These are phyloP conservation scores for Nomada fabriciana DNA, from an alignment of 2,888 invertebrate species.

Conservation along the genomic window DNA sequence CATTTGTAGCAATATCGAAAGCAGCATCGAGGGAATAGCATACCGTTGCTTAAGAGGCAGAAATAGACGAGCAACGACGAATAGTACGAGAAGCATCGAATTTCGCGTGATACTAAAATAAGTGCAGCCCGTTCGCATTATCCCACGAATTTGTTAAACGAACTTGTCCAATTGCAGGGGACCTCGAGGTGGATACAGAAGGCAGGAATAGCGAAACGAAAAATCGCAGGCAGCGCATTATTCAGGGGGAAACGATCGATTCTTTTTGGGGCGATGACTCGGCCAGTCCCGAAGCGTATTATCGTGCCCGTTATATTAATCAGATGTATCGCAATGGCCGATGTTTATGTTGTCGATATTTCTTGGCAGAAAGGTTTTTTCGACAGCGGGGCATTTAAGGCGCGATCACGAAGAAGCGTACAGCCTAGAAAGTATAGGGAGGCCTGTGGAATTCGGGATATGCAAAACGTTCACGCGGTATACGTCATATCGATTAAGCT, in stretches of 20 bases:
- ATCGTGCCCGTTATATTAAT: constrained; percentile 66
- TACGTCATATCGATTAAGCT: constrained; percentile 54
- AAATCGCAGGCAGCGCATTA: background rate
- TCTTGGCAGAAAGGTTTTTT: constrained; percentile 5
- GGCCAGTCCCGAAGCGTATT: background rate
- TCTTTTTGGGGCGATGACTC: background rate
- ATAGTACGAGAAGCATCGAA: too few relatives aligned
- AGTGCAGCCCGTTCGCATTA: too few relatives aligned
- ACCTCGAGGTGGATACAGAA: background rate
- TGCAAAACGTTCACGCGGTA: constrained; percentile 41
- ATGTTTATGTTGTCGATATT: constrained; percentile 34
- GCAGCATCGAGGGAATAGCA: background rate
- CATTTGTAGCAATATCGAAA: background rate
- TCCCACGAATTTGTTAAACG: too few relatives aligned
- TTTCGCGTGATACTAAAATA: too few relatives aligned
- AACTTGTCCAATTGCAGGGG: too few relatives aligned
- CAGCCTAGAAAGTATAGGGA: background rate
- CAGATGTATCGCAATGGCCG: constrained; percentile 51
- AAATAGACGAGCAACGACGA: too few relatives aligned
- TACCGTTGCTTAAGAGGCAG: background rate
- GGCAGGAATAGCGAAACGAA: background rate
- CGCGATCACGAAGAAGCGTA: background rate
- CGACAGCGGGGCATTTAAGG: constrained; percentile 4
- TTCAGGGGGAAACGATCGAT: background rate
- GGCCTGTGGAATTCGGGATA: constrained; percentile 24